A percentile compares a stretch with the other conserved stretches of the same genome.
These are phyloP conservation scores for Lasioglossum morio DNA, from an alignment of 2,888 invertebrate genomes.

Conservation along the genomic window DNA sequence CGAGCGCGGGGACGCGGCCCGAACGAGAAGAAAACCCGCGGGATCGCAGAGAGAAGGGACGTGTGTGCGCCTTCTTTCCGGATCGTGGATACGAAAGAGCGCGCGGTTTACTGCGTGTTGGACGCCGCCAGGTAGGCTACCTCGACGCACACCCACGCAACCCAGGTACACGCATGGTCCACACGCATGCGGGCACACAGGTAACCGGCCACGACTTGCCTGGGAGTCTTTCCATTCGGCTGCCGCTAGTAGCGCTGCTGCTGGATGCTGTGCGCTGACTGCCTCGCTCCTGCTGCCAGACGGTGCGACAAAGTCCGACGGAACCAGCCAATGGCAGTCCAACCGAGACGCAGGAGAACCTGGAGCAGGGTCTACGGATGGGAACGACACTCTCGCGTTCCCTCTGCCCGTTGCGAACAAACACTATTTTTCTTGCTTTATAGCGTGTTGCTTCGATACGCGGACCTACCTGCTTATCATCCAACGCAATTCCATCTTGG, in stretches of 20 bases:
- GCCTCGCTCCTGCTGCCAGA: constrained; percentile 62
- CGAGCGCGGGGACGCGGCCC: background rate
- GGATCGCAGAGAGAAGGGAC: constrained; percentile 15
- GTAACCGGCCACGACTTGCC: constrained; percentile 63
- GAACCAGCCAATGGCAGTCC: constrained; percentile 58
- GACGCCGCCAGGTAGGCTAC: constrained; percentile 84
- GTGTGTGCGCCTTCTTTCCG: constrained; percentile 37
- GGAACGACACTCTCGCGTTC: constrained; percentile 40
- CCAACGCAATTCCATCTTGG: background rate
- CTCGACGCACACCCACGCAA: constrained; percentile 81
- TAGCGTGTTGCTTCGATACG: background rate
- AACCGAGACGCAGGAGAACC: constrained; percentile 63
- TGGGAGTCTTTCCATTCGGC: constrained; percentile 80
- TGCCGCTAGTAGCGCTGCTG: constrained; percentile 84
- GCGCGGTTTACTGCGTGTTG: constrained; percentile 83
- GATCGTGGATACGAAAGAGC: constrained; percentile 65
- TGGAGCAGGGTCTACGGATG: constrained; percentile 56
- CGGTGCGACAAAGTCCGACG: constrained; percentile 61
- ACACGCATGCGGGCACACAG: constrained; percentile 68
- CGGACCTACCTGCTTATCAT: background rate
- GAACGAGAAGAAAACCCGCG: background rate
- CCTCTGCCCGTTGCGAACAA: constrained; percentile 13
- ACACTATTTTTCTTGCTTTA: background rate
- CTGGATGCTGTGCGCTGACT: constrained; percentile 82
- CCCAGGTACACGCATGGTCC: constrained; percentile 74